Evolutionary conservation across 2,113 vertebrate genomes (phyloP).

Genomic region (Lophochroa leadbeateri): DNA sequence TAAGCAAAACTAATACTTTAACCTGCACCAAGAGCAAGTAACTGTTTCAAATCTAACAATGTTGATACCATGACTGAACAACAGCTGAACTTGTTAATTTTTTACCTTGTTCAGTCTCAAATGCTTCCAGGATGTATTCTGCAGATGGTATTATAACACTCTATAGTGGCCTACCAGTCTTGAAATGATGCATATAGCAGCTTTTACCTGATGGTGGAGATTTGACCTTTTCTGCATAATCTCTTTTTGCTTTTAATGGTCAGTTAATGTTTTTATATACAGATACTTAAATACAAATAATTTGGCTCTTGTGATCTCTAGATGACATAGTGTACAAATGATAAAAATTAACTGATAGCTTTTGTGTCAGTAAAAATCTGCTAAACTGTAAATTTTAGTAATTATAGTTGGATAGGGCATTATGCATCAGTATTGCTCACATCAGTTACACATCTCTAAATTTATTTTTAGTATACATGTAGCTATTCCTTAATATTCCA

Average conservation of each 20-base stretch:
- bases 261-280: not conserved
- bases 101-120: not conserved
- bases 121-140: not conserved
- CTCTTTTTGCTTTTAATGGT: not conserved
- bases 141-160: not conserved
- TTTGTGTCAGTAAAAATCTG: not conserved
- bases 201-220: not conserved
- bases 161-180: not conserved
- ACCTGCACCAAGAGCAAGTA: not conserved
- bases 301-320: not conserved
- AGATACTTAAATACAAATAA: not conserved
- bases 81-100: not conserved
- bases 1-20: not conserved
- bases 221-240: not conserved
- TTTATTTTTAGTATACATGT: not conserved
- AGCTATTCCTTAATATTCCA: not conserved
- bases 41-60: not conserved
- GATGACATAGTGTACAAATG: not conserved
- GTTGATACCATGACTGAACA: not conserved
- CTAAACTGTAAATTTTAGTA: not conserved
- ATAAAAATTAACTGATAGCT: not conserved
- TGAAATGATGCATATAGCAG: not conserved
- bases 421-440: not conserved
- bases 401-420: not conserved
- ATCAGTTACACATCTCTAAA: not conserved